These are phyloP conservation scores for Drosophila paulistorum DNA, from an alignment of 1,140 invertebrate species.

Conservation along the genomic window DNA sequence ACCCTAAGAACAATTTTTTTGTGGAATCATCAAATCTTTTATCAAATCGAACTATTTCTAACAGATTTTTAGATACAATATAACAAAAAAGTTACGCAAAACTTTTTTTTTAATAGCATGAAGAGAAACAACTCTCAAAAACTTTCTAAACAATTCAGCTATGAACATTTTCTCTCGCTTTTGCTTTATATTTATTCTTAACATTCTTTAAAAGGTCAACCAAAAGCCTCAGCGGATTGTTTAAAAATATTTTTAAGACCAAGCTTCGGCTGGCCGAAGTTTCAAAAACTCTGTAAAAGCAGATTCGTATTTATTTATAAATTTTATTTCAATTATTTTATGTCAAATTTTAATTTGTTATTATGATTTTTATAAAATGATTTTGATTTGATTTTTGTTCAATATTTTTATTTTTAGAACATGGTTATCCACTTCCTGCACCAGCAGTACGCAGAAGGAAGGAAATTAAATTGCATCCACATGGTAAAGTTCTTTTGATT, in stretches of 20 bases:
- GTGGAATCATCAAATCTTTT: neutral
- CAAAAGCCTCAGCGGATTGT: neutral
- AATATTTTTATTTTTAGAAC: conserved; percentile 71
- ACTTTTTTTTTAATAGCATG: conserved; percentile 36
- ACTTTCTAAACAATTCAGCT: conserved; percentile 1
- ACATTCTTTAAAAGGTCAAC: neutral
- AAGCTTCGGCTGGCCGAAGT: neutral
- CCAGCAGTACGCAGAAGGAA: conserved; percentile 82
- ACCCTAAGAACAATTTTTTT: neutral
- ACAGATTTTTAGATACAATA: conserved; percentile 28
- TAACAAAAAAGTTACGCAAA: conserved; percentile 6
- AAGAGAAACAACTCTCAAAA: neutral
- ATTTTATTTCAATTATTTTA: conserved; percentile 28
- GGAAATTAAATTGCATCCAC: conserved; percentile 83
- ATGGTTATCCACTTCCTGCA: conserved; percentile 82
- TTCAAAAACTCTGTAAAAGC: conserved; percentile 2
- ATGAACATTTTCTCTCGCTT: conserved; percentile 13
- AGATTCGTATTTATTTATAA: neutral
- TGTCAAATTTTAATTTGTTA: conserved; percentile 7
- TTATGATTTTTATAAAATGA: conserved; percentile 23
- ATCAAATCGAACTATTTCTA: conserved; percentile 16
- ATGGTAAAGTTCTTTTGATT: conserved; percentile 78
- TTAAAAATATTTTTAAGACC: neutral
- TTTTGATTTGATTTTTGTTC: conserved; percentile 33
- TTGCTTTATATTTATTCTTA: neutral